Evolutionary conservation across 2,113 vertebrate genomes (phyloP).

Genomic region (Rhinichthys klamathensis): DNA sequence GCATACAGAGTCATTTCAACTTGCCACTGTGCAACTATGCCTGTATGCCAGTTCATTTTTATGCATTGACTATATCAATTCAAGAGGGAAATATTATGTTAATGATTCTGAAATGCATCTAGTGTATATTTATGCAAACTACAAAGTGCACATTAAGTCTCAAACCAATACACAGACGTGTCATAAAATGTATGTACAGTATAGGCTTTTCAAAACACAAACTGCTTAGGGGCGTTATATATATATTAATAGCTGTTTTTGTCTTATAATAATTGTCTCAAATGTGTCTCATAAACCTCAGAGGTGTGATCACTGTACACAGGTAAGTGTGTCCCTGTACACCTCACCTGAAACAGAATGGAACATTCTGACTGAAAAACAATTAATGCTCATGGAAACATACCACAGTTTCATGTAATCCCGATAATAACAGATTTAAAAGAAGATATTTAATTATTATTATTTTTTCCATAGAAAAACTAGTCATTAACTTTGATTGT

Average conservation of each 20-base stretch:
- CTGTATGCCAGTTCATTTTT: neutral
- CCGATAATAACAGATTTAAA: no score
- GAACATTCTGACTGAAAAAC: constrained; percentile 45
- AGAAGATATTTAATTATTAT: no score
- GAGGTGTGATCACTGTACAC: constrained; percentile 43
- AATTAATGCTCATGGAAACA: constrained; percentile 15
- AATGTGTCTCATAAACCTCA: constrained; percentile 27
- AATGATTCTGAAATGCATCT: neutral
- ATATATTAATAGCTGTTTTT: neutral
- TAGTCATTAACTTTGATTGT: neutral
- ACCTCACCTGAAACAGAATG: constrained; percentile 27
- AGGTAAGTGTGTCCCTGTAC: constrained; percentile 35
- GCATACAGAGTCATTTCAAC: neutral
- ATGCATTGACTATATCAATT: neutral
- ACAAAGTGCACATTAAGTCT: neutral
- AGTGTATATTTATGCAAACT: neutral
- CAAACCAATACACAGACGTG: neutral
- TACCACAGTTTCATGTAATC: neutral
- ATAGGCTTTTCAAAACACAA: neutral
- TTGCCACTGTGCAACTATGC: neutral
- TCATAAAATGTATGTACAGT: neutral
- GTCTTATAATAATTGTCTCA: constrained; percentile 3
- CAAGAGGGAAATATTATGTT: no score
- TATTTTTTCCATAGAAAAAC: neutral
- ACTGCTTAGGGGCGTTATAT: neutral